phyloP scores from a whole-genome alignment of 2,888 invertebrate genomes.

The Calameuta idolon region DNA sequence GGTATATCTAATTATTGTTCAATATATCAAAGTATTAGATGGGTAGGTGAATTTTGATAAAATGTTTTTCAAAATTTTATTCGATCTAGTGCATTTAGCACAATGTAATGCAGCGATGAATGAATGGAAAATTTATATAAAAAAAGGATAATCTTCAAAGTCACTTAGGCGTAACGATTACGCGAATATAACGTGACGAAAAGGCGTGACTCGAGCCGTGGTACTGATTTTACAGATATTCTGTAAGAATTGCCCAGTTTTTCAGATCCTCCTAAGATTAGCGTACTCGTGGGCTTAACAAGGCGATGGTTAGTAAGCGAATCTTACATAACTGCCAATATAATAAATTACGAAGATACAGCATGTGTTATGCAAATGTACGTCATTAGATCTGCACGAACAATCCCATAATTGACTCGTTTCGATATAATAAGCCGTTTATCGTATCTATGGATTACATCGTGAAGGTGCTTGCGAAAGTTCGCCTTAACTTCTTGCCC shows the following conservation, averaged over 20 bases:
- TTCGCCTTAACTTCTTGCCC: slow-evolving; percentile 24
- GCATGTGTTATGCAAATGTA: slow-evolving; percentile 38
- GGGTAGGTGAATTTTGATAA: too few species aligned
- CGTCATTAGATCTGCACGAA: slow-evolving; percentile 36
- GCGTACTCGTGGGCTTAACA: not conserved
- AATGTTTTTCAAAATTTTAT: not conserved
- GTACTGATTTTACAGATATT: not conserved
- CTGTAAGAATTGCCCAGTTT: not conserved
- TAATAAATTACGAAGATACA: not conserved
- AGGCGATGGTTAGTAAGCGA: not conserved
- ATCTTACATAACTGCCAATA: not conserved
- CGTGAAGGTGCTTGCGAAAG: not conserved
- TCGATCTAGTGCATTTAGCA: not conserved
- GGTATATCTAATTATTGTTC: too few species aligned
- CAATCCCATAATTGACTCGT: slow-evolving; percentile 39
- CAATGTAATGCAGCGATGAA: not conserved
- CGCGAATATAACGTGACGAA: not conserved
- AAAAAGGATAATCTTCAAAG: not conserved
- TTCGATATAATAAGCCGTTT: slow-evolving; percentile 36
- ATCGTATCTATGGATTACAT: not conserved
- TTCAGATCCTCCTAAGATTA: not conserved
- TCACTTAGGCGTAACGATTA: not conserved
- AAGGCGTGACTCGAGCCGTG: not conserved
- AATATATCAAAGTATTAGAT: too few species aligned
- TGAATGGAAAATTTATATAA: not conserved